phyloP scores from a whole-genome alignment of 1,140 invertebrate genomes.

The Ceratina calcarata region DNA sequence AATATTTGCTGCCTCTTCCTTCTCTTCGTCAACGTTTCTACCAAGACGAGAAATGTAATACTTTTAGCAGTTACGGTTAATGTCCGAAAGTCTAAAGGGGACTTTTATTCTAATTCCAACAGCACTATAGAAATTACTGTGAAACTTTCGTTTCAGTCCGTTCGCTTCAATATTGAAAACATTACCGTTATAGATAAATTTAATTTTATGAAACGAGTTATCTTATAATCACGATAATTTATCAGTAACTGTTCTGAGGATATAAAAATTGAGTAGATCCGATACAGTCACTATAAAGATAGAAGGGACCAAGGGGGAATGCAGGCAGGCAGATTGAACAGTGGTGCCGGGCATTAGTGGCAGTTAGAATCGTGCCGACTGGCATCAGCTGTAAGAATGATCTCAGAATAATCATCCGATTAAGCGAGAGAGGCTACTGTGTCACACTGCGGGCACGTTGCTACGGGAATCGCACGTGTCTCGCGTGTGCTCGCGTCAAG shows the following conservation, averaged over 20 bases:
- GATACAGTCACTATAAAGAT: too few relatives aligned
- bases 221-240: too few relatives aligned
- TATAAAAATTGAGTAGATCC: too few relatives aligned
- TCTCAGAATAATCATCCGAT: conserved; percentile 76
- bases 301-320: conserved; percentile 21
- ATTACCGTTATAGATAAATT: too few relatives aligned
- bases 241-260: too few relatives aligned
- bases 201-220: too few relatives aligned
- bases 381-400: conserved; percentile 71
- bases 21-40: neutral
- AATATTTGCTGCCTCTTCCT: conserved; percentile 8
- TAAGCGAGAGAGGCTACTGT: conserved; percentile 68
- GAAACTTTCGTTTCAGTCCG: too few relatives aligned
- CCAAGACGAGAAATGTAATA: neutral
- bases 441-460: conserved; percentile 64
- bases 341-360: conserved; percentile 32
- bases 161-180: too few relatives aligned
- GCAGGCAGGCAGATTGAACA: conserved; percentile 17
- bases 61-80: conserved; percentile 13
- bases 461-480: conserved; percentile 52
- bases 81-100: neutral
- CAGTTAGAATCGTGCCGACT: conserved; percentile 46
- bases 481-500: conserved; percentile 46
- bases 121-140: conserved; percentile 7
- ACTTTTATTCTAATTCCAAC: too few relatives aligned